A percentile compares a stretch with the other conserved stretches of the same genome.
These are phyloP conservation scores for Ranitomeya imitator DNA, from an alignment of 2,113 vertebrate genomes.

Conservation along the genomic window DNA sequence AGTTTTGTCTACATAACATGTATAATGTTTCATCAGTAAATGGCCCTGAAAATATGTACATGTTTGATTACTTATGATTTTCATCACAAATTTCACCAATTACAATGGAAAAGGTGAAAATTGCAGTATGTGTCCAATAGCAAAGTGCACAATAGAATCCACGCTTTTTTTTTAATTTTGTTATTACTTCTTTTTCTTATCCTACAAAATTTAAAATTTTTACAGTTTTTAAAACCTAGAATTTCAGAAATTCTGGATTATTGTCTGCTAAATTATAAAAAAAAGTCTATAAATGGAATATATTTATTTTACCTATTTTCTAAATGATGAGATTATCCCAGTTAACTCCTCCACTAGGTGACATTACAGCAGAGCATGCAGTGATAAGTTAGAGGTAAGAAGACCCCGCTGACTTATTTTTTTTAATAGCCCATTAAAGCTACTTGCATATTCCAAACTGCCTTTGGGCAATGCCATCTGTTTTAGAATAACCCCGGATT, in stretches of 20 bases:
- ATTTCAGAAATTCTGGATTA: neutral
- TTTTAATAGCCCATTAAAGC: conserved; percentile 49
- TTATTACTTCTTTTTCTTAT: neutral
- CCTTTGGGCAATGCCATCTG: conserved; percentile 43
- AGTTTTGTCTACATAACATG: too few relatives aligned
- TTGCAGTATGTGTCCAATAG: too few relatives aligned
- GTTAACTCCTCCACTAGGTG: neutral
- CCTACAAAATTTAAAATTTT: neutral
- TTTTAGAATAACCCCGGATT: conserved; percentile 45
- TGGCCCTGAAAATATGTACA: too few relatives aligned
- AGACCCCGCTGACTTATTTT: conserved; percentile 36
- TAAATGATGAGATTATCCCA: neutral
- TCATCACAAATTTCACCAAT: too few relatives aligned
- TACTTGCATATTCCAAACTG: conserved; percentile 40
- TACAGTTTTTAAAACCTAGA: neutral
- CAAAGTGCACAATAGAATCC: too few relatives aligned
- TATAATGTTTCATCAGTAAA: too few relatives aligned
- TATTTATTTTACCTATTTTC: neutral
- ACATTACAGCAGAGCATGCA: neutral
- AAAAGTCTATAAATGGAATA: neutral
- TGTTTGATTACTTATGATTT: too few relatives aligned
- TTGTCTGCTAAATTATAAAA: neutral
- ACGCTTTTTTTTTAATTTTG: too few relatives aligned
- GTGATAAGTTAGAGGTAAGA: conserved; percentile 20
- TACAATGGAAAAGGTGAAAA: too few relatives aligned